Evolutionary conservation across 2,113 vertebrate species (phyloP).

Genomic region (Laticauda laticaudata): DNA sequence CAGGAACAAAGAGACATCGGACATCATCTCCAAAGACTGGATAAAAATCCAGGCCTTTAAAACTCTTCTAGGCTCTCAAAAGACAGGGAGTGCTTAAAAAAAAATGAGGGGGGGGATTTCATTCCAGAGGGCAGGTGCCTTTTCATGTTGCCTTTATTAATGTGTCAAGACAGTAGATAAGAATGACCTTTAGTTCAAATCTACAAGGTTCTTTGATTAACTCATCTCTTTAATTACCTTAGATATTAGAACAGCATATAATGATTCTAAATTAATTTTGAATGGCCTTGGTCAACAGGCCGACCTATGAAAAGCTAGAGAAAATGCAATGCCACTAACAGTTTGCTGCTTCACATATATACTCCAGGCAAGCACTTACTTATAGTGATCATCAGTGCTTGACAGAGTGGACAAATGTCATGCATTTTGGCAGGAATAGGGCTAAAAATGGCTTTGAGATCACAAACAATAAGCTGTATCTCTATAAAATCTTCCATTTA

Average conservation of each 20-base stretch:
- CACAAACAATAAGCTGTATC: background rate
- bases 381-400: background rate
- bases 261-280: background rate
- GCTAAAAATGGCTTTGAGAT: background rate
- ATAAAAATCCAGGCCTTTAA: background rate
- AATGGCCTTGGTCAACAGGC: background rate
- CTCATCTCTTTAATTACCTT: background rate
- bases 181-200: background rate
- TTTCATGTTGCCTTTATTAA: background rate
- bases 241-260: background rate
- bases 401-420: background rate
- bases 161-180: background rate
- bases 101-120: background rate
- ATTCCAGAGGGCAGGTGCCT: background rate
- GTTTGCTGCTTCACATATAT: background rate
- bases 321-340: fast-evolving
- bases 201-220: background rate
- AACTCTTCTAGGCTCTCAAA: background rate
- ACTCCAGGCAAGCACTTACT: background rate
- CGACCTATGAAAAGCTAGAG: background rate
- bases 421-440: background rate
- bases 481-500: background rate
- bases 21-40: background rate
- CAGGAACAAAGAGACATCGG: background rate
- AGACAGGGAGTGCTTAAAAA: background rate